phyloP scores from a whole-genome alignment of 2,797 vertebrate species.

The Crocodylus rhombifer region DNA sequence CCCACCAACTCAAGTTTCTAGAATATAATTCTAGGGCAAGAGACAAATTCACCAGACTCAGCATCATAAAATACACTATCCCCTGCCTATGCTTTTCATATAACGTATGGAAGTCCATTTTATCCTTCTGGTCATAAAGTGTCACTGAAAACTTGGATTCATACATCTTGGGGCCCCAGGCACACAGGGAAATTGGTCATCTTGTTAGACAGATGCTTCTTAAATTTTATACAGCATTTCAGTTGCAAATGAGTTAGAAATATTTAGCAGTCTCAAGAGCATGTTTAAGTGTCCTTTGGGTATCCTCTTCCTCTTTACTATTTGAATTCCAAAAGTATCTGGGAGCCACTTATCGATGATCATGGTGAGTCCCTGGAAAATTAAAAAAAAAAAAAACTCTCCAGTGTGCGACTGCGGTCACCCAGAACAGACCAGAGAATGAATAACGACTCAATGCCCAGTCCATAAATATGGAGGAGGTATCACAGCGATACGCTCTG shows the following conservation, averaged over 20 bases:
- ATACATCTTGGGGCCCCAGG: background rate
- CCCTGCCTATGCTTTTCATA: rapidly evolving
- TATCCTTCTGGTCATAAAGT: rapidly evolving
- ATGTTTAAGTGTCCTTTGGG: background rate
- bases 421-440: no score
- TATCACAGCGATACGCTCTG: no score
- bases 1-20: background rate
- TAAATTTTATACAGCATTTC: rapidly evolving
- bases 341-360: rapidly evolving
- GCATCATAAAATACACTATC: rapidly evolving
- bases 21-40: rapidly evolving
- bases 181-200: rapidly evolving
- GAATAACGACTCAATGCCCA: no score
- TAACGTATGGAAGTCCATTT: background rate
- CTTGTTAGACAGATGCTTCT: background rate
- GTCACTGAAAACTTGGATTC: rapidly evolving
- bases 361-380: no score
- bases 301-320: rapidly evolving
- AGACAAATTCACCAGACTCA: rapidly evolving
- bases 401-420: no score
- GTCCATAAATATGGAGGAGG: no score
- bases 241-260: background rate
- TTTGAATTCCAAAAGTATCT: background rate
- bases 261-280: rapidly evolving
- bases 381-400: no score